Evolutionary conservation across 2,113 vertebrate genomes (phyloP).

Genomic region (Rostratula benghalensis): DNA sequence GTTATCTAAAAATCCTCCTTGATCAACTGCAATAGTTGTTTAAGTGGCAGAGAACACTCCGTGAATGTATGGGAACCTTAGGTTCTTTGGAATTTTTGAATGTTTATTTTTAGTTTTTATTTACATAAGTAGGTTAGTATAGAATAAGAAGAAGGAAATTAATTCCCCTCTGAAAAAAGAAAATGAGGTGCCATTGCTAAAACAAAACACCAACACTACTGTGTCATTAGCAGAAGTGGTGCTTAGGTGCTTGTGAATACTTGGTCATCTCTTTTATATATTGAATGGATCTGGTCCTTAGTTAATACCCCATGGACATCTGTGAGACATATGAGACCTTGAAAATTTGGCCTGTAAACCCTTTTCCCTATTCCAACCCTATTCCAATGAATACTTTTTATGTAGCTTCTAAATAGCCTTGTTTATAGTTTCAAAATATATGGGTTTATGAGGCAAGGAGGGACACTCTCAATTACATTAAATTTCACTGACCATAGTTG

Average conservation of each 20-base stretch:
- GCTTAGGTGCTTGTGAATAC: not conserved
- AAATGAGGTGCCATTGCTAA: not conserved
- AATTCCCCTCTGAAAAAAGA: not conserved
- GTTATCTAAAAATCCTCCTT: not conserved
- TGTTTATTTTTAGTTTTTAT: not conserved
- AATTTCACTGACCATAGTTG: not conserved
- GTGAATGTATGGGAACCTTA: not conserved
- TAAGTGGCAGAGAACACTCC: not conserved
- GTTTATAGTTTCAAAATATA: not conserved
- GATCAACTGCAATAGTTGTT: not conserved
- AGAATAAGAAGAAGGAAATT: not conserved
- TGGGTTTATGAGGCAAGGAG: not conserved
- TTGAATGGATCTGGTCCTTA: not conserved
- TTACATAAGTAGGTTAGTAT: not conserved
- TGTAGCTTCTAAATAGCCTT: not conserved
- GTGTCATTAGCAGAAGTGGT: not conserved
- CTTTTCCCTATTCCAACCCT: not conserved
- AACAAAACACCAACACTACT: not conserved
- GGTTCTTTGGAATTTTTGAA: not conserved
- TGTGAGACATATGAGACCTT: not conserved
- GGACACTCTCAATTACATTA: not conserved
- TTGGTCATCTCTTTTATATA: not conserved
- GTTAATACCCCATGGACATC: not conserved
- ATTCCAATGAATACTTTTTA: not conserved
- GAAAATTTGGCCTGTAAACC: not conserved